phyloP scores from a whole-genome alignment of 2,113 vertebrate genomes.

The Melanerpes formicivorus region DNA sequence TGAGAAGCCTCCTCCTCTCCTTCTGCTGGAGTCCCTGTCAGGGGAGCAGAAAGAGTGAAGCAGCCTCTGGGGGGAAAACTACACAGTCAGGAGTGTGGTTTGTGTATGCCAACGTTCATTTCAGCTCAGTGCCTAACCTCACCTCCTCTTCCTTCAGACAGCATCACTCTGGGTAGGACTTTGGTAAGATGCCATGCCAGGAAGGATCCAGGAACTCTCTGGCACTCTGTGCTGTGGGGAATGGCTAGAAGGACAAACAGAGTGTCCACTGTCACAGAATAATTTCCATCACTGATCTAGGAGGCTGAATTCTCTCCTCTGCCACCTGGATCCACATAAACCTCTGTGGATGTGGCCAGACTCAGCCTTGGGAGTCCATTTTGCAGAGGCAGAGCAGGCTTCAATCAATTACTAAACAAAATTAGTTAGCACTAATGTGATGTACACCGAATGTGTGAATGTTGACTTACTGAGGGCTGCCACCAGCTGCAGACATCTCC shows the following conservation, averaged over 20 bases:
- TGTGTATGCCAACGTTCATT: background rate
- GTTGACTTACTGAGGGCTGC: conserved; percentile 45
- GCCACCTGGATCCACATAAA: background rate
- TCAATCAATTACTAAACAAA: conserved; percentile 59
- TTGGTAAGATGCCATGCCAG: background rate
- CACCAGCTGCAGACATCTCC: conserved; percentile 39
- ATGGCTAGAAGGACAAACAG: background rate
- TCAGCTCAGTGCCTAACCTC: background rate
- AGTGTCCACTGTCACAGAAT: background rate
- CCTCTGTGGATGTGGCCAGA: conserved; percentile 3
- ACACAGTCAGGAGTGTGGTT: background rate
- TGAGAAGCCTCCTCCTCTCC: background rate
- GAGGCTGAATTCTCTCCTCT: conserved; percentile 7
- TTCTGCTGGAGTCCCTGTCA: background rate
- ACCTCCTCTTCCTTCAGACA: background rate
- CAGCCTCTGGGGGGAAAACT: background rate
- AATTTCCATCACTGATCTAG: background rate
- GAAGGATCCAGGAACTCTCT: background rate
- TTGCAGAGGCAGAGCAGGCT: background rate
- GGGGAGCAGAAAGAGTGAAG: background rate
- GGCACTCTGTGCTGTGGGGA: background rate
- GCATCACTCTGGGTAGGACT: background rate
- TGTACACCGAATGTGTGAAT: conserved; percentile 30
- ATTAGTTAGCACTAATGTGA: conserved; percentile 32
- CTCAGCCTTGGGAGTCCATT: conserved; percentile 34